Base-by-base conservation (phyloP, 2,888 invertebrate genomes). In the Phragmatobia fuliginosa region DNA sequence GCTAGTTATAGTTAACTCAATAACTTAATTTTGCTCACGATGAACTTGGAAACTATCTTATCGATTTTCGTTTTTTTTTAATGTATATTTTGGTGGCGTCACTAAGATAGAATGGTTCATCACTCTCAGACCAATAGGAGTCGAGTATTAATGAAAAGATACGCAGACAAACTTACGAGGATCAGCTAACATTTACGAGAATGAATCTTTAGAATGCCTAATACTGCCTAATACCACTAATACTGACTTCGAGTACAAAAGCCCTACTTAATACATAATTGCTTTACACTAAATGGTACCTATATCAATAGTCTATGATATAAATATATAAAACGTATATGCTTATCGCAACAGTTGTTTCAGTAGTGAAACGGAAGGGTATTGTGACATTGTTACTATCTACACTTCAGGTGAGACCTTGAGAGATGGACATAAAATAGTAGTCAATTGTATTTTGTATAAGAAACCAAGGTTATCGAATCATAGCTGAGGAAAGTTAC, bases 371-470 rank as follows among this genome's bases (percentile, higher is more conserved):
- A 66, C 67, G 38, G 66, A 67, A 61, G 66, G 49, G 41, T 18
- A 21, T 61, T 66, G 14, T 45, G 41, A 41, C 58, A 60, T 72
- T 49, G 60, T 66, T 58, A 41, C 66, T 59, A 68, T 63, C 28
- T 65, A 49, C 21, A 67, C 16, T 49, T 56, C 56, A 61, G 36
- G 56, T 38, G 16, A 4, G 31, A 56, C 78, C 80, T 80, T 77
- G 81, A 60, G 60, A 67, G 25, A 36, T 25, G 11, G 16, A 52
- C 45, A 32, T 62, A 62, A 28, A 16, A 28, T 25, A 28, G 8
- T 38, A 38, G 18, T 38, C 38, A 18, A 7, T 14, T 38, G 8
- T 28, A 8, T 62, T 61, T 62, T 62, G 3, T 62, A 28, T 28
- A 38, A 28, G 25, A 41, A 38, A 61, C 38, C 62, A 62, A 62